Evolutionary conservation across 2,797 vertebrate genomes (phyloP).

Genomic region (Pogoniulus pusillus): DNA sequence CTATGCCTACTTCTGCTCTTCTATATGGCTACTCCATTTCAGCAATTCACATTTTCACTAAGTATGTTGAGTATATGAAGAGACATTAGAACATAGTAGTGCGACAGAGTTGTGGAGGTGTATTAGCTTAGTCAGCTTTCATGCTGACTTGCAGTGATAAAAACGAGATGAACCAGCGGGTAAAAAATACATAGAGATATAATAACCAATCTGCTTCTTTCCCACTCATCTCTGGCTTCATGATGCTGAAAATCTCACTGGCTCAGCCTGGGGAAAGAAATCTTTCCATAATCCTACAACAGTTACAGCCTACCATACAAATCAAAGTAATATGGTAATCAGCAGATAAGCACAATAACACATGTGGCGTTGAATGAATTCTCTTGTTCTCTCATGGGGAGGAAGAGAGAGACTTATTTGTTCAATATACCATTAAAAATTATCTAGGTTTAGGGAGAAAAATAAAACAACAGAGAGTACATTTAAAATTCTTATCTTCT

Average conservation of each 20-base stretch:
- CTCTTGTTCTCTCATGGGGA: conserved; percentile 70
- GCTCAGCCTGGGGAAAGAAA: conserved; percentile 61
- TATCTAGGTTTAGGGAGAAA: conserved; percentile 64
- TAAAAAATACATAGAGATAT: conserved; percentile 52
- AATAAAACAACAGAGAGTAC: not conserved
- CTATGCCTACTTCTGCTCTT: not conserved
- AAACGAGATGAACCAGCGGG: conserved; percentile 60
- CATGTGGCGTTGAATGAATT: conserved; percentile 70
- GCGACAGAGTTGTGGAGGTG: conserved; percentile 9
- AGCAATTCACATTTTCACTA: conserved; percentile 40
- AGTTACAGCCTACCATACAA: conserved; percentile 71
- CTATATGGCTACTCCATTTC: not conserved
- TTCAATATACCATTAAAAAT: conserved; percentile 73
- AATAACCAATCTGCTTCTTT: conserved; percentile 60
- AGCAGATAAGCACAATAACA: conserved; percentile 68
- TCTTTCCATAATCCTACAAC: conserved; percentile 66
- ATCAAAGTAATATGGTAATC: conserved; percentile 75
- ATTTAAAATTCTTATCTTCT: conserved; percentile 67
- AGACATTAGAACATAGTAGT: conserved; percentile 22
- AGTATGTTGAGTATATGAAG: not conserved
- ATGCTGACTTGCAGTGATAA: conserved; percentile 56
- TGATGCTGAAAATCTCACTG: conserved; percentile 64
- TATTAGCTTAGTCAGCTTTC: conserved; percentile 48
- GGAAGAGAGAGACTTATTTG: conserved; percentile 65
- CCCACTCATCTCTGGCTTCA: conserved; percentile 51